phyloP scores from a whole-genome alignment of 1,140 invertebrate species.

The Pomacea maculata region DNA sequence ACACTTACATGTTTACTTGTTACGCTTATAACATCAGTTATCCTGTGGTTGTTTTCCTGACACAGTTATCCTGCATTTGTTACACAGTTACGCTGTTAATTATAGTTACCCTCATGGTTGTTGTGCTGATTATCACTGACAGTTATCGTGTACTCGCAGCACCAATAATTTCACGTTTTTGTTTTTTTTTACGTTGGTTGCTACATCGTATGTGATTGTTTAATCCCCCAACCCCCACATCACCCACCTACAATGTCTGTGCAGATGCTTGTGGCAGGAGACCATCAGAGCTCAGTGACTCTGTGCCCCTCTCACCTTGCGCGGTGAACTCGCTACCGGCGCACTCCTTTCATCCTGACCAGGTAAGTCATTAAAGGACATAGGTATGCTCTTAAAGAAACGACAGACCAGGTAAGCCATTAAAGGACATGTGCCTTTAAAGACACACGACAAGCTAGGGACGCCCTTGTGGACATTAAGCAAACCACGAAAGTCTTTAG shows the following conservation, averaged over 20 bases:
- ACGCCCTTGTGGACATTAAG: too few relatives aligned
- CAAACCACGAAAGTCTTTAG: too few relatives aligned
- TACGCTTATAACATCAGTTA: too few relatives aligned
- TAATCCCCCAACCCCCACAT: too few relatives aligned
- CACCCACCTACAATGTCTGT: background rate
- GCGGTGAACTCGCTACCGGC: conserved; percentile 6
- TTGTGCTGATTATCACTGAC: background rate
- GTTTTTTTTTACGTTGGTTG: background rate
- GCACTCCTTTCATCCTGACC: background rate
- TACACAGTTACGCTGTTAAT: background rate
- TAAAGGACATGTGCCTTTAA: too few relatives aligned
- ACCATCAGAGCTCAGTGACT: background rate
- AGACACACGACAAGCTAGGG: too few relatives aligned
- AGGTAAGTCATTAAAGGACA: conserved; percentile 11
- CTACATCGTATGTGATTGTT: background rate
- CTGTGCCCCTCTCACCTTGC: conserved; percentile 8
- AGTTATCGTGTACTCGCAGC: background rate
- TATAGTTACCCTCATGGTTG: background rate
- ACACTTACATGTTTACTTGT: background rate
- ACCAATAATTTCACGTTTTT: background rate
- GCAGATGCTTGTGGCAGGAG: background rate
- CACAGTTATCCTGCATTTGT: background rate
- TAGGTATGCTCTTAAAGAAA: too few relatives aligned
- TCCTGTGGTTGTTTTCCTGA: background rate
- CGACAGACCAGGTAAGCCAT: conserved; percentile 4